Evolutionary conservation across 2,797 vertebrate species (phyloP).

Genomic region (Cichlasoma orientale): DNA sequence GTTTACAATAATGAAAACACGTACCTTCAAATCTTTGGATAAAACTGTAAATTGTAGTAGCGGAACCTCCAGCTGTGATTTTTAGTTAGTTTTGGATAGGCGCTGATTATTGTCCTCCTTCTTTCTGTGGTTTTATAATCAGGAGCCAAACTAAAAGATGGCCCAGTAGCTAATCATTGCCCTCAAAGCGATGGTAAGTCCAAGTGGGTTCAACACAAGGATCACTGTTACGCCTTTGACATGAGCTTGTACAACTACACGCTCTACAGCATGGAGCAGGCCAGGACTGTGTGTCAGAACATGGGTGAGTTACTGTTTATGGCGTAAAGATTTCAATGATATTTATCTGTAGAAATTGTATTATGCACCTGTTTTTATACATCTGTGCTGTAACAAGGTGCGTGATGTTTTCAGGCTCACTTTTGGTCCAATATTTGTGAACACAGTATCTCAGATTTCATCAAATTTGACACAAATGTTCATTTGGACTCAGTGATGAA

Average conservation of each 20-base stretch:
- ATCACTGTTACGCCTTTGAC: slow-evolving; percentile 88
- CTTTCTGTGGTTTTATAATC: slow-evolving; percentile 4
- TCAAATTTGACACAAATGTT: no score
- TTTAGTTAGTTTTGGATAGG: neutral
- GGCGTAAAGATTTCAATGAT: neutral
- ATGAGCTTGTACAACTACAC: slow-evolving; percentile 87
- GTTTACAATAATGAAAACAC: neutral
- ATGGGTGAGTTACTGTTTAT: slow-evolving; percentile 78
- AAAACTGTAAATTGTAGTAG: neutral
- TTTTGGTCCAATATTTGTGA: no score
- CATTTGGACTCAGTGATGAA: no score
- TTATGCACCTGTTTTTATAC: no score
- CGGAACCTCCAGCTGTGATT: neutral
- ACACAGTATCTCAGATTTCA: no score
- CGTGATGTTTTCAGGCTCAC: no score
- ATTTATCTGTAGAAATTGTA: no score
- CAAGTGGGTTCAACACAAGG: slow-evolving; percentile 86
- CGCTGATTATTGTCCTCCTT: neutral
- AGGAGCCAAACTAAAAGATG: slow-evolving; percentile 66
- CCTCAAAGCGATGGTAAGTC: slow-evolving; percentile 68
- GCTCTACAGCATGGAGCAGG: slow-evolving; percentile 80
- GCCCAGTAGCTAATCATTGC: slow-evolving; percentile 69
- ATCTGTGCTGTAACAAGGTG: no score
- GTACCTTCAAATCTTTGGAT: neutral
- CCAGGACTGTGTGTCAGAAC: slow-evolving; percentile 82